These are phyloP conservation scores for Ceratina japonica DNA, from an alignment of 1,140 invertebrate genomes.

Conservation along the genomic window DNA sequence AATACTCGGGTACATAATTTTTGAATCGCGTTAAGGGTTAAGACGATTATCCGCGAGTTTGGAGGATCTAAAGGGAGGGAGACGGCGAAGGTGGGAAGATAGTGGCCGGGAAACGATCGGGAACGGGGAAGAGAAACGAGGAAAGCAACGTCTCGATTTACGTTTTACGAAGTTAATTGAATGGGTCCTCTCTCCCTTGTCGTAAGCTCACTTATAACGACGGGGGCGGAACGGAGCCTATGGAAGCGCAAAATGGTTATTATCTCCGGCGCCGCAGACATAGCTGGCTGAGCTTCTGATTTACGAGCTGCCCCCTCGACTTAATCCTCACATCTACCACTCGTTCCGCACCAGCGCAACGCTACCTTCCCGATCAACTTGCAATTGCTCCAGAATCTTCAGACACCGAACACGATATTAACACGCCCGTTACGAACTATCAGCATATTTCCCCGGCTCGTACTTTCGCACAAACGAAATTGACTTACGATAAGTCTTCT, in stretches of 20 bases:
- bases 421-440: constrained; percentile 28
- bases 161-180: constrained; percentile 69
- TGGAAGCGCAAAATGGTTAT: constrained; percentile 76
- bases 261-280: constrained; percentile 68
- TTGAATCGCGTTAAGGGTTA: too few relatives aligned
- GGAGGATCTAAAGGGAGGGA: neutral
- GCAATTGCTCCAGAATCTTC: constrained; percentile 44
- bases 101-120: constrained; percentile 28
- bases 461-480: too few relatives aligned
- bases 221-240: constrained; percentile 62
- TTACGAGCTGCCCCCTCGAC: constrained; percentile 69
- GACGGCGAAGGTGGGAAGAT: neutral
- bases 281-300: constrained; percentile 72
- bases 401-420: constrained; percentile 28
- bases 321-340: constrained; percentile 70
- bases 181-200: constrained; percentile 51
- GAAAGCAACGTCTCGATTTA: constrained; percentile 57
- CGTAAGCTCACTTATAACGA: constrained; percentile 67
- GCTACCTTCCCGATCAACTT: neutral
- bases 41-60: too few relatives aligned
- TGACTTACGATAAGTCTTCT: too few relatives aligned
- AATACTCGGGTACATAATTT: too few relatives aligned
- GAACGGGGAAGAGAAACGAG: constrained; percentile 19
- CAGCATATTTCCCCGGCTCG: too few relatives aligned
- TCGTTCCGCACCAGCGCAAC: constrained; percentile 52